Conservation (phyloP, 2,797 vertebrate species). For the Chaunax sp. region DNA sequence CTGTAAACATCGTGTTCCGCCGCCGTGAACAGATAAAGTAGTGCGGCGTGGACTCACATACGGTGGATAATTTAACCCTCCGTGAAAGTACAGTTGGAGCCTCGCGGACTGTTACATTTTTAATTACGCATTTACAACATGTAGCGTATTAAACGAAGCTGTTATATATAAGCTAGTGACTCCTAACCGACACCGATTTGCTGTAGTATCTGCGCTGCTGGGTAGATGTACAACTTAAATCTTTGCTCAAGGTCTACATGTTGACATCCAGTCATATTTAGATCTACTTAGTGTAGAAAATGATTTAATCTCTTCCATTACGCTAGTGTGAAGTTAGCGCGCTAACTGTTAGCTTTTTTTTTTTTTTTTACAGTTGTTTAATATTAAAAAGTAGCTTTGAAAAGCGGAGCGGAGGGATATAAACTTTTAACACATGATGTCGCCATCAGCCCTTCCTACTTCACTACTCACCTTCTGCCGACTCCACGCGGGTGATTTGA, state of each 20-base stretch:
- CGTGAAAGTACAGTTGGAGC: not conserved
- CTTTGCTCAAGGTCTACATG: not conserved
- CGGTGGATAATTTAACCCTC: not conserved
- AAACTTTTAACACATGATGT: conserved; percentile 75
- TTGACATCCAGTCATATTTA: not conserved
- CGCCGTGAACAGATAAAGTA: conserved; percentile 70
- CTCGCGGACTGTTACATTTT: fast-evolving
- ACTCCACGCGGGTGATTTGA: conserved; percentile 59
- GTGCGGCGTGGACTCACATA: conserved; percentile 35
- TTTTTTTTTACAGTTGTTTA: not conserved
- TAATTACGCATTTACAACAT: not conserved
- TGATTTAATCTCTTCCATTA: no score
- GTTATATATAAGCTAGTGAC: not conserved
- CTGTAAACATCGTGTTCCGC: conserved; percentile 84
- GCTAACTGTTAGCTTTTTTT: not conserved
- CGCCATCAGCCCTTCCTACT: conserved; percentile 78
- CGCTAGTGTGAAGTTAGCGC: no score
- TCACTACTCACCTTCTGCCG: conserved; percentile 66
- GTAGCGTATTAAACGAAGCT: fast-evolving
- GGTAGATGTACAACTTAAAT: not conserved
- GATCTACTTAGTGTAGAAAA: not conserved
- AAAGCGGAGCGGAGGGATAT: conserved; percentile 83
- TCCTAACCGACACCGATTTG: no score
- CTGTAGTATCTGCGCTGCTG: not conserved
- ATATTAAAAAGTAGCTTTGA: conserved; percentile 33